Percentiles rank a stretch among this genome's conserved stretches.
phyloP scores from a whole-genome alignment of 2,113 vertebrate species.

The Myotis yumanensis region DNA sequence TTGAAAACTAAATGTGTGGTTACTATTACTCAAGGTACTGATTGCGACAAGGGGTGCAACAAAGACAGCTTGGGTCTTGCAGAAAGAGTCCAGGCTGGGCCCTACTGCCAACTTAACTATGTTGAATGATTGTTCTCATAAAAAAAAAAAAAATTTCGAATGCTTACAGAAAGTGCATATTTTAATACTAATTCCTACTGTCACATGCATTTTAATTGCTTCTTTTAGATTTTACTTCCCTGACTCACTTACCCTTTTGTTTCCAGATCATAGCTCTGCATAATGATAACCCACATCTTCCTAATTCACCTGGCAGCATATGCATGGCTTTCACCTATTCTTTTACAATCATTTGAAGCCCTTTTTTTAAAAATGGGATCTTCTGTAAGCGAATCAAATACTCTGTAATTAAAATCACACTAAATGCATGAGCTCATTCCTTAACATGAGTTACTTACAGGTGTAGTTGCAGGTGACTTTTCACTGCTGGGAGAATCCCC shows the following conservation, averaged over 20 bases:
- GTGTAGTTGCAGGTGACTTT: slow-evolving; percentile 83
- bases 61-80: neutral
- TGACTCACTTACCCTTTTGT: neutral
- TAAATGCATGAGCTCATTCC: neutral
- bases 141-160: neutral
- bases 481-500: slow-evolving; percentile 81
- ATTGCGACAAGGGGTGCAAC: neutral
- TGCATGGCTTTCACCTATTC: neutral
- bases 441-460: slow-evolving; percentile 69
- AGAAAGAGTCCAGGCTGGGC: neutral
- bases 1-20: neutral
- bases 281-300: neutral
- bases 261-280: neutral
- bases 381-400: neutral
- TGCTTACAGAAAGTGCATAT: neutral
- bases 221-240: neutral
- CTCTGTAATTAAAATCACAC: neutral
- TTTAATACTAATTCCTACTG: neutral
- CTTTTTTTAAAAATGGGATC: neutral
- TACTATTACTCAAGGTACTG: neutral
- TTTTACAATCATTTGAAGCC: neutral
- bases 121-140: neutral
- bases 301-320: neutral
- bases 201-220: neutral
- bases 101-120: neutral